Evolutionary conservation across 2,797 vertebrate genomes (phyloP), one percentile per base, ranked within the genome.

Genomic region (Brachyalestes nurse): DNA sequence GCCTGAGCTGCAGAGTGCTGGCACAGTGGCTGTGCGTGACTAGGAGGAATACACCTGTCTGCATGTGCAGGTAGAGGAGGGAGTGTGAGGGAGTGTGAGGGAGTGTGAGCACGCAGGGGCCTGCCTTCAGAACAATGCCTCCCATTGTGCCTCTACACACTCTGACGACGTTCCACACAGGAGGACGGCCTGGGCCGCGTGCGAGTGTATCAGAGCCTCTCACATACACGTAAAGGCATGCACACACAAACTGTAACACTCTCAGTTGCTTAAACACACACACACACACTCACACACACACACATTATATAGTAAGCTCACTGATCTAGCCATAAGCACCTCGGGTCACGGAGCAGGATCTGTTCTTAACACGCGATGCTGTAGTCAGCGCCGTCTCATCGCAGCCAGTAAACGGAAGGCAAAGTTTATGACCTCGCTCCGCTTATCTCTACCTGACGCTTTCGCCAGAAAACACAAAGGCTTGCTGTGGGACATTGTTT

Each of bases 31-130:
- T 92, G 81, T 92, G 94, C 95, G 94, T 95, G 94, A 95, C 91
- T 92, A 93, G 92, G 88, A 91, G 93, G 91, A 93, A 94, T 97
- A 94, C 96, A 97, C 96, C 97, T 97, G 97, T 96, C 95, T 95
- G 93, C 83, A 91, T 90, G 91, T 83, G 90, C 93, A 95, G 94
- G 95, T 95, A 94, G 90, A 92, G 91, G 62, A 65, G 62, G 62
- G 62, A 65, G 61, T 88, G 89, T 87, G 14, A 64, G 61, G 61
- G 61, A 64, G 28, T 28, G 28, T 28, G 62, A 65, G 62, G 62
- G 62, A 65, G 62, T 88, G 89, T 87, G 87, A 86, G 86, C 97
- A 96, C 90, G 96, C 95, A 94, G 91, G 87, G 95, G 93, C 97
- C 93, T 96, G 96, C 92, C 92, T 88, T 53, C 74, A 71, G 90